A percentile compares a stretch with the other conserved stretches of the same genome.
These are phyloP conservation scores for Turritopsis dohrnii DNA, from an alignment of 30 jellyfish, hydroid and myxozoan genomes.

Conservation along the genomic window DNA sequence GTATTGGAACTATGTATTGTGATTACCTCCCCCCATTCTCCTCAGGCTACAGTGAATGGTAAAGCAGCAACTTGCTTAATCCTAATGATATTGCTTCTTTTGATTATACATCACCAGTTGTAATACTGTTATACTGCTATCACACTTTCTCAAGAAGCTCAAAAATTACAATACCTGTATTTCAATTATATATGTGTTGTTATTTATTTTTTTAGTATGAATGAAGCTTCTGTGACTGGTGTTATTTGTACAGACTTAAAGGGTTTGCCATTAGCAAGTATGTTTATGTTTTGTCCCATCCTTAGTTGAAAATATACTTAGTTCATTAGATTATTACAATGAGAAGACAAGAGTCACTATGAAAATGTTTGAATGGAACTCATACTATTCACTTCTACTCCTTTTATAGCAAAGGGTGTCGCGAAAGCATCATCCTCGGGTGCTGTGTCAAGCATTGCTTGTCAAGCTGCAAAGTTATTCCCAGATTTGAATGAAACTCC, in stretches of 20 bases:
- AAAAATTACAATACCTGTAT: too few relatives aligned
- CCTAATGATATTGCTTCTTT: too few relatives aligned
- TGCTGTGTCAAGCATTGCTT: conserved; percentile 54
- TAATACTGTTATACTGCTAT: too few relatives aligned
- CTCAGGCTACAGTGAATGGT: too few relatives aligned
- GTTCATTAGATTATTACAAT: not conserved
- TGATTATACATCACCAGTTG: too few relatives aligned
- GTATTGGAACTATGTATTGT: too few relatives aligned
- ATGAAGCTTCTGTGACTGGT: conserved; percentile 72
- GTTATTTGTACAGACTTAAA: conserved; percentile 68
- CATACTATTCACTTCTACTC: not conserved
- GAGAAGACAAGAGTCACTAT: not conserved
- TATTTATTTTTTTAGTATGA: conserved; percentile 47
- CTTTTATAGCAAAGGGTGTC: conserved; percentile 56
- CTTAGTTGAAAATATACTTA: not conserved
- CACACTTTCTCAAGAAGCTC: too few relatives aligned
- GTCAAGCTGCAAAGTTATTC: conserved; percentile 56
- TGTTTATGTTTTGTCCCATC: not conserved
- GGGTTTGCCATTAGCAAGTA: conserved; percentile 79
- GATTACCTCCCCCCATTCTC: too few relatives aligned
- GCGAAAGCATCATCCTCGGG: conserved; percentile 67
- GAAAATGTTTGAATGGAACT: not conserved
- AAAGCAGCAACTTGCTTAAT: too few relatives aligned
- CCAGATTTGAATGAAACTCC: conserved; percentile 66
- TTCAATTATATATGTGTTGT: too few relatives aligned